Percentiles rank a stretch among this genome's conserved stretches.
Conservation (phyloP, 2,888 invertebrate genomes). For the Epinotia bilunana region DNA sequence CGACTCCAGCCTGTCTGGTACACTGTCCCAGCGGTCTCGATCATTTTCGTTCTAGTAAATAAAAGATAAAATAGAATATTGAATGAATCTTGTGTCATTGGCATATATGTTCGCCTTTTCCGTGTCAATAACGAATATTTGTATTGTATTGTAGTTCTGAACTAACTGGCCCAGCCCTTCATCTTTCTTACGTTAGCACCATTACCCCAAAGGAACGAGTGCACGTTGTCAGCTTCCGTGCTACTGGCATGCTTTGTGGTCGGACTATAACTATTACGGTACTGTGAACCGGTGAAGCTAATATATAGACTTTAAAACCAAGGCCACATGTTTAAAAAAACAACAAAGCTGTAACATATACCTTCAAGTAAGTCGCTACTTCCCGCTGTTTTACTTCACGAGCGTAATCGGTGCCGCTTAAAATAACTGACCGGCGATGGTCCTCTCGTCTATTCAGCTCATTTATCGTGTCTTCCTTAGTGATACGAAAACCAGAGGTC, state of each 20-base stretch:
- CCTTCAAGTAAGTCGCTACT: slow-evolving; percentile 67
- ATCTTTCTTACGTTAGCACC: too few relatives aligned
- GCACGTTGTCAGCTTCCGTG: too few relatives aligned
- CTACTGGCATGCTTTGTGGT: too few relatives aligned
- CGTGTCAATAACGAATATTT: not conserved
- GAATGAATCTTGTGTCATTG: too few relatives aligned
- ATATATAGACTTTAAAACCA: not conserved
- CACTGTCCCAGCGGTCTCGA: slow-evolving; percentile 59
- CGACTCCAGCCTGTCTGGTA: slow-evolving; percentile 69
- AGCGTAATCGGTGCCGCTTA: slow-evolving; percentile 69
- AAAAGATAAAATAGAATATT: not conserved
- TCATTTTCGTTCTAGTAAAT: slow-evolving; percentile 63
- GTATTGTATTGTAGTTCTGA: too few relatives aligned
- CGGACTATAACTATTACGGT: too few relatives aligned
- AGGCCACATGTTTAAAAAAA: not conserved
- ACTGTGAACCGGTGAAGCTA: too few relatives aligned
- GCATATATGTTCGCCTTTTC: not conserved
- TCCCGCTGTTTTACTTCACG: slow-evolving; percentile 67
- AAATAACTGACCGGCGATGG: slow-evolving; percentile 65
- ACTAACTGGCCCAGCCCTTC: too few relatives aligned
- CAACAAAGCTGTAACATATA: slow-evolving; percentile 48
- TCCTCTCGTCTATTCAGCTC: slow-evolving; percentile 65
- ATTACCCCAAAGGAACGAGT: too few relatives aligned
- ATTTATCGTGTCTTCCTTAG: slow-evolving; percentile 62
- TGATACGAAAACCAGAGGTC: slow-evolving; percentile 69